Percentiles rank a stretch among this genome's conserved stretches.
phyloP scores from a whole-genome alignment of 2,113 vertebrate genomes.

The Columba janthina region DNA sequence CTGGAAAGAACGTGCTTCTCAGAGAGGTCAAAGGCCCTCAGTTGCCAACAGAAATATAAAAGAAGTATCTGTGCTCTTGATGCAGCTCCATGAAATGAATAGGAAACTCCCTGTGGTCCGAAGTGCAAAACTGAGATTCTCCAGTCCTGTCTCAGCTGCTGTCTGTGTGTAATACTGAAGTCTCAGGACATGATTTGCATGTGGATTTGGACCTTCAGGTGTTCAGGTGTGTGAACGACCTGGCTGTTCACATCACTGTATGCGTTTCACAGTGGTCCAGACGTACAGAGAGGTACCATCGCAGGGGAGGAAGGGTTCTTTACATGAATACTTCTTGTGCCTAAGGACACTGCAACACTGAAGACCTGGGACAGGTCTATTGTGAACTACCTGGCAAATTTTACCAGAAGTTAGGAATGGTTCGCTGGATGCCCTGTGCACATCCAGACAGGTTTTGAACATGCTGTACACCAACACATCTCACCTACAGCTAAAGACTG shows the following conservation, averaged over 20 bases:
- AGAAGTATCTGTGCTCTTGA: background rate
- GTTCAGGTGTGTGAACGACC: background rate
- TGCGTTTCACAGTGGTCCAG: background rate
- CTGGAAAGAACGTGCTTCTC: background rate
- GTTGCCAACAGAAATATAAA: slow-evolving; percentile 32
- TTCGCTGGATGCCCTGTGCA: background rate
- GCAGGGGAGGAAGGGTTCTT: background rate
- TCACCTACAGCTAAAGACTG: background rate
- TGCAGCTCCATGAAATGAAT: background rate
- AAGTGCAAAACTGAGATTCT: background rate
- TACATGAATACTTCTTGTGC: background rate
- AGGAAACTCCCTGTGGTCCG: background rate
- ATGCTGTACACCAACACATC: accelerated
- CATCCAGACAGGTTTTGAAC: background rate
- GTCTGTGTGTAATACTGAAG: background rate
- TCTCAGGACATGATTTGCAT: background rate
- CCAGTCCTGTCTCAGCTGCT: background rate
- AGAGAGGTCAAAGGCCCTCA: slow-evolving; percentile 7
- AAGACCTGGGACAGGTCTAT: background rate
- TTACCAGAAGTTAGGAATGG: background rate
- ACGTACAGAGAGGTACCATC: background rate
- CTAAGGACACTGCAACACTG: background rate
- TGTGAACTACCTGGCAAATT: background rate
- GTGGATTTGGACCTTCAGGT: background rate
- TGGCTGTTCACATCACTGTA: background rate